Percentiles rank a stretch among this genome's conserved stretches.
These are phyloP conservation scores for Poecilus cupreus DNA, from an alignment of 2,888 invertebrate species.

Conservation along the genomic window DNA sequence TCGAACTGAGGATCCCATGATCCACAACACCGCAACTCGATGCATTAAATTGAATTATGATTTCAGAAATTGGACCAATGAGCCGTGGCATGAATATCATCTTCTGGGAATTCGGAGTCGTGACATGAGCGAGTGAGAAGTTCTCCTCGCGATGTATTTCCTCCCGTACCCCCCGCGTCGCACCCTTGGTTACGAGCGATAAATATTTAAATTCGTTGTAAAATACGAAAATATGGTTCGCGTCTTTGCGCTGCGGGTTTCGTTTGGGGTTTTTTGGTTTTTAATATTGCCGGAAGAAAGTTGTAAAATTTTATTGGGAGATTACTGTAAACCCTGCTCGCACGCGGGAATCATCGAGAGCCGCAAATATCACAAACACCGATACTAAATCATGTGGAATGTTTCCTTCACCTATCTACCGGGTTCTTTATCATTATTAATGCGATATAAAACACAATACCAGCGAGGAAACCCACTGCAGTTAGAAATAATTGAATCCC, in stretches of 20 bases:
- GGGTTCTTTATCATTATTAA: conserved; percentile 29
- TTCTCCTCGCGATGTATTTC: conserved; percentile 19
- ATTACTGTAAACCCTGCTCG: conserved; percentile 40
- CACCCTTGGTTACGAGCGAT: conserved; percentile 54
- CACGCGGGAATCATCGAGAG: conserved; percentile 36
- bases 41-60: no score
- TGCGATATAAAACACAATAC: neutral
- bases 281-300: conserved; percentile 54
- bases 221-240: conserved; percentile 50
- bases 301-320: conserved; percentile 53
- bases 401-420: neutral
- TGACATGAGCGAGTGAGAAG: neutral
- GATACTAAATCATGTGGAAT: neutral
- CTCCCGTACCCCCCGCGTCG: neutral
- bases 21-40: no score
- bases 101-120: neutral
- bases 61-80: no score
- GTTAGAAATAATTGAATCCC: neutral
- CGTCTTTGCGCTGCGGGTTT: neutral
- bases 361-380: conserved; percentile 27
- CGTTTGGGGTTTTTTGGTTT: conserved; percentile 45
- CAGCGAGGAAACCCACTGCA: neutral
- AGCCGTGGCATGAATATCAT: no score
- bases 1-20: no score
- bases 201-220: conserved; percentile 59